These are phyloP conservation scores for Oreochromis mossambicus DNA, from an alignment of 2,797 vertebrate genomes.

Conservation along the genomic window DNA sequence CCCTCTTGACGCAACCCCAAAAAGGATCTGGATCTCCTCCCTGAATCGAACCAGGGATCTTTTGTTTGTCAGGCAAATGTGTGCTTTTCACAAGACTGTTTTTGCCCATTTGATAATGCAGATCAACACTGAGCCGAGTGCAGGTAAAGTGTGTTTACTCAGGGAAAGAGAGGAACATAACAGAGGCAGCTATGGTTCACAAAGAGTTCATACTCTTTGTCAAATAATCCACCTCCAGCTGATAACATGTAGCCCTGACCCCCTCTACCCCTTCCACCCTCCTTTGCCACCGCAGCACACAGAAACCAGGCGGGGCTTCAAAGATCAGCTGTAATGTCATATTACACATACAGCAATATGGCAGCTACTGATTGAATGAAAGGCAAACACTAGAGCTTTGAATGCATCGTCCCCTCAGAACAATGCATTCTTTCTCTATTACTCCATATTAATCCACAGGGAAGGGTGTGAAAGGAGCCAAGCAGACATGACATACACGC, in stretches of 20 bases:
- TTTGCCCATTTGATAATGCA: not conserved
- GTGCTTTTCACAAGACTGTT: not conserved
- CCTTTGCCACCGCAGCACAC: not conserved
- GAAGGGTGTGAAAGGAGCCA: not conserved
- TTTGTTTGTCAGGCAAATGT: not conserved
- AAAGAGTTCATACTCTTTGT: constrained; percentile 27
- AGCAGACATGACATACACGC: not conserved
- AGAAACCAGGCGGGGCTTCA: not conserved
- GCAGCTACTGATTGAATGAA: constrained; percentile 55
- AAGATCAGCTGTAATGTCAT: not conserved
- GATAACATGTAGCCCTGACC: not conserved
- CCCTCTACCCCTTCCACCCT: not conserved
- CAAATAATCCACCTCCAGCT: constrained; percentile 20
- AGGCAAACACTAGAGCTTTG: constrained; percentile 35
- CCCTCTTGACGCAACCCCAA: not conserved
- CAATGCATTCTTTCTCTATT: constrained; percentile 33
- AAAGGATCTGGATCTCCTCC: not conserved
- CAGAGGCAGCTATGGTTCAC: constrained; percentile 26
- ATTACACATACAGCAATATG: not conserved
- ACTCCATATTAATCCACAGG: not conserved
- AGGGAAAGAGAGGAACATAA: constrained; percentile 8
- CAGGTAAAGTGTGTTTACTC: constrained; percentile 24
- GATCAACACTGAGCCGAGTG: not conserved
- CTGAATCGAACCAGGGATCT: not conserved
- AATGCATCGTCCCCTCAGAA: not conserved